Evolutionary conservation across 2,113 vertebrate species (phyloP), one percentile per base, ranked within the genome.

Genomic region (Archilochus colubris): DNA sequence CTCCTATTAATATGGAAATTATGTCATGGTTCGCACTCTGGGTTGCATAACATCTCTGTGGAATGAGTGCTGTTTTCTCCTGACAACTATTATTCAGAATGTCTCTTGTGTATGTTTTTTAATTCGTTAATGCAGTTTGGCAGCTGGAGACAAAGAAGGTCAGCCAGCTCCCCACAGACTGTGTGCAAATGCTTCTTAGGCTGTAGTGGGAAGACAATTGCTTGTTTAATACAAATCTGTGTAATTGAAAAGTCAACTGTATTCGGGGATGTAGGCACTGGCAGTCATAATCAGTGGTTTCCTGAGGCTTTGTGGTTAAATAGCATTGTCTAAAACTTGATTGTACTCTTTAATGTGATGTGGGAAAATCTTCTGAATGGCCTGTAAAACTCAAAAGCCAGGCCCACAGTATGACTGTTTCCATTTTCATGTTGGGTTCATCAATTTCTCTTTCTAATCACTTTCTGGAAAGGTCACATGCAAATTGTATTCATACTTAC

Each of bases 251-350:
- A 58, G 33, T 78, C 55, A 74, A 8, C 38, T 81, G 69, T 12
- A 28, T 77, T 86, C 54, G 64, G 46, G 38, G 28, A 46, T 84
- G 55, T 86, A 77, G 68, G 31, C 46, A 11, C 64, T 86, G 77
- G 64, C 77, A 78, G 73, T 75, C 82, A 51, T 33, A 82, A 84
- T 38, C 61, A 75, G n/a, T 21, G 27, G 5, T 68, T 87, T 54
- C 66, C 66, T 61, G 69, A 57, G 81, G 74, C 48, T 95, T 94
- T 95, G 70, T 82, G 48, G 57, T 82, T 92, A 33, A 64, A 63
- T 68, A 31, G 50, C 38, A 57, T 84, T 89, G 78, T 83, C 38
- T 63, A 16, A 70, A 81, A 43, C 48, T 91, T 73, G 63, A 73
- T 64, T 95, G 38, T 64, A 68, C 48, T 27, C 27, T 68, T 20